Evolutionary conservation across 1,140 invertebrate species (phyloP).

Genomic region (Pogonognathellus flavescens): DNA sequence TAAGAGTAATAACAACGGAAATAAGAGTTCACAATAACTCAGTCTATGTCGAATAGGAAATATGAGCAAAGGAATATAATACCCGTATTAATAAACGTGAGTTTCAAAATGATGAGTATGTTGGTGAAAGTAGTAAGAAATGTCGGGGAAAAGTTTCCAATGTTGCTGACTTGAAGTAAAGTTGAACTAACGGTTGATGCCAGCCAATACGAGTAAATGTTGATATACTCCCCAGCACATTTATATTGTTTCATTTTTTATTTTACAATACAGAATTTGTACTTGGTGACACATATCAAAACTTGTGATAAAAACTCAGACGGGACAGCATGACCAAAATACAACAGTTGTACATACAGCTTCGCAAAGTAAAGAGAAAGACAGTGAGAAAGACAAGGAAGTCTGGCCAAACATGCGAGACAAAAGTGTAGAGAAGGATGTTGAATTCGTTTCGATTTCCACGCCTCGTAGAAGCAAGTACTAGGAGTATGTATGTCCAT

Average conservation of each 20-base stretch:
- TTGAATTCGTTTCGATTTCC: slow-evolving; percentile 23
- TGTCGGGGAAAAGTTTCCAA: too few relatives aligned
- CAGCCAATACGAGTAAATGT: too few relatives aligned
- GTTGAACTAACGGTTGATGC: too few relatives aligned
- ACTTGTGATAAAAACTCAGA: too few relatives aligned
- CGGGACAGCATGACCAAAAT: neutral
- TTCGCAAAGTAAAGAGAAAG: neutral
- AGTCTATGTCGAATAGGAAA: slow-evolving; percentile 22
- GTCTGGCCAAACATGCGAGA: neutral
- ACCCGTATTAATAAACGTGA: slow-evolving; percentile 12
- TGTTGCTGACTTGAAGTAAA: neutral
- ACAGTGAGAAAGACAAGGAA: neutral
- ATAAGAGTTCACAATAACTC: neutral
- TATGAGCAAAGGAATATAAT: slow-evolving; percentile 10
- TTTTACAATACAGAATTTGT: too few relatives aligned
- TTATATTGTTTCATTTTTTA: too few relatives aligned
- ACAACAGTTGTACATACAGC: neutral
- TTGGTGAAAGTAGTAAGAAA: neutral
- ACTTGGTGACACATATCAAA: too few relatives aligned
- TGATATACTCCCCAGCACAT: too few relatives aligned
- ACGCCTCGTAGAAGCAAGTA: neutral
- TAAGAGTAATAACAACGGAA: slow-evolving; percentile 19
- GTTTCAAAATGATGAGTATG: neutral
- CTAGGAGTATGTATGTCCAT: slow-evolving; percentile 1
- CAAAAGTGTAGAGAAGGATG: slow-evolving; percentile 43